phyloP scores from a whole-genome alignment of 53 echinoderm and acorn worm genomes.

The Hippasteria phrygiana region DNA sequence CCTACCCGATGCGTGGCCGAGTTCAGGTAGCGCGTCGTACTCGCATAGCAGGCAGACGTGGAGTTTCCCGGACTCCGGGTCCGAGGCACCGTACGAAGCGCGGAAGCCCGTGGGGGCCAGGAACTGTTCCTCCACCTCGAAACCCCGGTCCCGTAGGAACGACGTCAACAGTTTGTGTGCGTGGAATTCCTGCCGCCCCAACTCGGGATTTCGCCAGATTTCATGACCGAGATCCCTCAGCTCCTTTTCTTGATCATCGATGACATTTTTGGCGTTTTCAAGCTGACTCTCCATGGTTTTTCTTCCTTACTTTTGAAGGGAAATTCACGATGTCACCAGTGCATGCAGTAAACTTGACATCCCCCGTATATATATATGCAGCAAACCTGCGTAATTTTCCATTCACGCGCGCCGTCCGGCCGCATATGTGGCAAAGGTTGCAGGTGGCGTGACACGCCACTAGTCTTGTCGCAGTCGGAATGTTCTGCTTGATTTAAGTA shows the following conservation, averaged over 20 bases:
- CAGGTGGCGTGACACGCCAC: not conserved
- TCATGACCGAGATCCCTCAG: slow-evolving; percentile 74
- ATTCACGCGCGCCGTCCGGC: slow-evolving; percentile 13
- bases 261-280: slow-evolving; percentile 31
- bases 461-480: no score
- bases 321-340: not conserved
- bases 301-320: not conserved
- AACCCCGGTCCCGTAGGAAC: slow-evolving; percentile 81
- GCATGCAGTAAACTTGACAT: not conserved
- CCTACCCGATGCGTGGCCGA: slow-evolving; percentile 86
- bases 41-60: slow-evolving; percentile 88
- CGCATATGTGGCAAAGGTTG: not conserved
- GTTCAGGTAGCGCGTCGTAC: slow-evolving; percentile 88
- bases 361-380: no score
- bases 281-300: slow-evolving; percentile 42
- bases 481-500: no score
- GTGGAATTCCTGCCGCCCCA: slow-evolving; percentile 82
- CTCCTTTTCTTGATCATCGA: slow-evolving; percentile 58
- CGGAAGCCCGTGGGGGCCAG: slow-evolving; percentile 81
- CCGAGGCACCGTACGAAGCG: slow-evolving; percentile 68
- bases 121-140: slow-evolving; percentile 79
- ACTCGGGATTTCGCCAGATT: slow-evolving; percentile 89
- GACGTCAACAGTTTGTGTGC: slow-evolving; percentile 77
- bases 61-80: slow-evolving; percentile 25
- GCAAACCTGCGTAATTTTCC: not conserved